These are phyloP conservation scores for Antedon mediterranea DNA, from an alignment of 53 echinoderm and acorn worm species.

Conservation along the genomic window DNA sequence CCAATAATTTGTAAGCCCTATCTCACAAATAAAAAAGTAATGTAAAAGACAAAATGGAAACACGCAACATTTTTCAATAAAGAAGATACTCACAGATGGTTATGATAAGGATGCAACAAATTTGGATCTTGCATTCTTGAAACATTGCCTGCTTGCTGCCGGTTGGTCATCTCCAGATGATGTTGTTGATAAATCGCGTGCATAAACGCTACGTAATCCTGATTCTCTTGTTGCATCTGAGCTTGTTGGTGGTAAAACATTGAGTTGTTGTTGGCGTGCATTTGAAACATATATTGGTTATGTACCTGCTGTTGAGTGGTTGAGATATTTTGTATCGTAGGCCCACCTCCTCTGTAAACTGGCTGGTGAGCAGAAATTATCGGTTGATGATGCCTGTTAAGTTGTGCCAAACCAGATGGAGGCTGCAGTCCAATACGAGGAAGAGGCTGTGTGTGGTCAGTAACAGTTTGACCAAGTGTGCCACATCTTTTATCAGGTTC, in stretches of 20 bases:
- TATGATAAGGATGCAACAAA: background rate
- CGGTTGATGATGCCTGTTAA: background rate
- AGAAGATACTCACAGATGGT: background rate
- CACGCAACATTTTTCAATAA: no score
- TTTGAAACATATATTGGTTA: background rate
- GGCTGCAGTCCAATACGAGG: background rate
- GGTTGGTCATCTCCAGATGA: background rate
- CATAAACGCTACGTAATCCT: background rate
- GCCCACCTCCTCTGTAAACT: background rate
- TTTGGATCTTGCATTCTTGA: background rate
- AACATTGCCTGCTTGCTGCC: background rate
- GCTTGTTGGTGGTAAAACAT: background rate
- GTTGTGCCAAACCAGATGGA: background rate
- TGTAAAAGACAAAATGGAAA: no score
- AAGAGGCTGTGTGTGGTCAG: background rate
- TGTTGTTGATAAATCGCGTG: background rate
- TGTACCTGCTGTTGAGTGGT: background rate
- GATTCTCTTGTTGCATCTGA: background rate
- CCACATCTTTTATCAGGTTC: background rate
- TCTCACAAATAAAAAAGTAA: no score
- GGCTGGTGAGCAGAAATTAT: background rate
- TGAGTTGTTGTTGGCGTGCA: no score
- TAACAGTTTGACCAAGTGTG: background rate
- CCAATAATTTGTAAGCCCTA: no score
- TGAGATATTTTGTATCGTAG: background rate